These are phyloP conservation scores for Mobula hypostoma DNA, from an alignment of 2,113 vertebrate genomes.

Conservation along the genomic window DNA sequence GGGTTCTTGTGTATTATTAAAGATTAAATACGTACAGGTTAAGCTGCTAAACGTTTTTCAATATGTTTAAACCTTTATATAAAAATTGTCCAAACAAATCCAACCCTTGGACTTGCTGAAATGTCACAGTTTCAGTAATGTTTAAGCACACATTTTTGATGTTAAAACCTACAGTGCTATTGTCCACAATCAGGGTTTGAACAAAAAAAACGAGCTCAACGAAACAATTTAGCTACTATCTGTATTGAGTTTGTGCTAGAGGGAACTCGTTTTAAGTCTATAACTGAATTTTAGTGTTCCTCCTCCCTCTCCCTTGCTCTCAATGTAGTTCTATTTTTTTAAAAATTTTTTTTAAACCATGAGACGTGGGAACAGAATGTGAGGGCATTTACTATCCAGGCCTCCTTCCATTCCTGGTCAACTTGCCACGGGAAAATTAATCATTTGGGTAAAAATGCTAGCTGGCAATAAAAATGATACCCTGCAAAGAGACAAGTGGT, in stretches of 20 bases:
- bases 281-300: neutral
- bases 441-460: neutral
- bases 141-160: neutral
- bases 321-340: too few relatives aligned
- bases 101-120: neutral
- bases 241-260: neutral
- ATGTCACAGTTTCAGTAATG: neutral
- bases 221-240: neutral
- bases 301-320: neutral
- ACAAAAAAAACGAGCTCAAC: neutral
- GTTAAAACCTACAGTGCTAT: neutral
- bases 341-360: too few relatives aligned
- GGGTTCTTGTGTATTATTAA: neutral
- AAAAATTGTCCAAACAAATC: neutral
- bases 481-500: neutral
- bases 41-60: conserved; percentile 13
- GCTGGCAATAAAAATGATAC: neutral
- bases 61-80: conserved; percentile 27
- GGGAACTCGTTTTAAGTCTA: neutral
- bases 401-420: neutral
- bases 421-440: neutral
- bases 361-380: neutral
- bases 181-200: neutral
- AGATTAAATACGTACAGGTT: neutral
- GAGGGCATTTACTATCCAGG: neutral